Evolutionary conservation across 2,797 vertebrate genomes (phyloP), one percentile per base, ranked within the genome.

Genomic region (Lutjanus argentimaculatus): DNA sequence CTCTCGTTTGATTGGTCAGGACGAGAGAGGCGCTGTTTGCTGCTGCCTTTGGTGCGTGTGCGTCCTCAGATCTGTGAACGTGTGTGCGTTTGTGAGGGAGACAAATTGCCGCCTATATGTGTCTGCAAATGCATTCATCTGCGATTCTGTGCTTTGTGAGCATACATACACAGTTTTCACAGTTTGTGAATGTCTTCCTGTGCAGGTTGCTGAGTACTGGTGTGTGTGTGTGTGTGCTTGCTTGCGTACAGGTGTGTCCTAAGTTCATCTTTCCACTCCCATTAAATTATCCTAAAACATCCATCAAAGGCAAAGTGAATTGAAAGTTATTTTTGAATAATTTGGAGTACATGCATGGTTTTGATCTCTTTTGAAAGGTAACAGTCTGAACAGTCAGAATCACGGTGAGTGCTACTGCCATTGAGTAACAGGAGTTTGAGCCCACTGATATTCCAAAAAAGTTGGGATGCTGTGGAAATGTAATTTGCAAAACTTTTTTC

Each of bases 1-100:
- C 65, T 72, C 17, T 25, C 1, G 15, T 74, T 64, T 66, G 64
- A 75, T 72, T 85, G 36, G 66, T 51, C 59, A 14, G 43, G 66
- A 80, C 62, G 30, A 78, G 67, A 85, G 25, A 71, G 61, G n/a
- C 5, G 6, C 6, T 43, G 22, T 21, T 48, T 11, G 42, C 22
- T 46, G 19, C 62, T 65, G 61, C 45, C 21, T 55, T 48, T 62
- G n/a, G 46, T 62, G 62, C 67, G 30, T 36, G 25, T 22, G 75
- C 53, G 17, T 68, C n/a, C 12, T 30, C 21, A n/a, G 17, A 48
- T 65, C 4, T 63, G 14, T 40, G 46, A 57, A 17, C 43, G 25
- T 67, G 17, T 46, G 65, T 22, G 30, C 30, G 48, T 70, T n/a
- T 58, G 53, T 70, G 43, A 72, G 13, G 40, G 45, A 69, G 8